These are phyloP conservation scores for Fukomys damarensis DNA, from an alignment of 2,113 vertebrate genomes.

Conservation along the genomic window DNA sequence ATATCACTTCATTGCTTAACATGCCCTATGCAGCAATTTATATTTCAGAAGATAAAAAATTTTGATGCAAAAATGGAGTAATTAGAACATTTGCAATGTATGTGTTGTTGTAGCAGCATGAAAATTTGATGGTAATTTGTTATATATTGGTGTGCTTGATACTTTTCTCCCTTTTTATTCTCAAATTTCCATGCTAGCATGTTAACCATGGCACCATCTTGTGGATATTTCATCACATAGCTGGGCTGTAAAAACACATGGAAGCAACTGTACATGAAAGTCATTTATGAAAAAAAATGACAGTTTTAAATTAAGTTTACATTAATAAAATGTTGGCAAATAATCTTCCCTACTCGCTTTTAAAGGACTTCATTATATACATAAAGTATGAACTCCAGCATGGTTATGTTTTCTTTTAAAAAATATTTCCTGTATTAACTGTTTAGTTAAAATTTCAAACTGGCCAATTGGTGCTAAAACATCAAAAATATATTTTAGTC, in stretches of 20 bases:
- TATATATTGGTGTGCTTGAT: not conserved
- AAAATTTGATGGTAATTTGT: conserved; percentile 41
- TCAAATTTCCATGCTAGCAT: conserved; percentile 73
- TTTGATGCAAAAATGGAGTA: not conserved
- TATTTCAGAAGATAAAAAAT: conserved; percentile 11
- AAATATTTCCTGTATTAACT: conserved; percentile 50
- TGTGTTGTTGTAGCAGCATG: not conserved
- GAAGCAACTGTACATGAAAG: conserved; percentile 44
- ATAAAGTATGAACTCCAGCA: not conserved
- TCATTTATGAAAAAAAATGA: not conserved
- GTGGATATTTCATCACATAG: conserved; percentile 83
- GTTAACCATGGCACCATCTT: conserved; percentile 89
- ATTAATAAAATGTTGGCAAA: conserved; percentile 6
- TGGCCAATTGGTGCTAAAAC: not conserved
- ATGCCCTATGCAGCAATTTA: conserved; percentile 32
- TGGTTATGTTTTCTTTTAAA: not conserved
- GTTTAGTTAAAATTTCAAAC: conserved; percentile 40
- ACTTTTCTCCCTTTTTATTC: not conserved
- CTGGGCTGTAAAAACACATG: conserved; percentile 28
- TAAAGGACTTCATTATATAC: not conserved
- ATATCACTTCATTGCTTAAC: conserved; percentile 49
- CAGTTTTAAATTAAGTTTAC: conserved; percentile 36
- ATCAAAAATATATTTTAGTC: conserved; percentile 22
- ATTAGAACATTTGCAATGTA: not conserved
- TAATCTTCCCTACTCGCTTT: conserved; percentile 14